Evolutionary conservation across 2,113 vertebrate genomes (phyloP), one percentile per base, ranked within the genome.

Genomic region (Naja naja): DNA sequence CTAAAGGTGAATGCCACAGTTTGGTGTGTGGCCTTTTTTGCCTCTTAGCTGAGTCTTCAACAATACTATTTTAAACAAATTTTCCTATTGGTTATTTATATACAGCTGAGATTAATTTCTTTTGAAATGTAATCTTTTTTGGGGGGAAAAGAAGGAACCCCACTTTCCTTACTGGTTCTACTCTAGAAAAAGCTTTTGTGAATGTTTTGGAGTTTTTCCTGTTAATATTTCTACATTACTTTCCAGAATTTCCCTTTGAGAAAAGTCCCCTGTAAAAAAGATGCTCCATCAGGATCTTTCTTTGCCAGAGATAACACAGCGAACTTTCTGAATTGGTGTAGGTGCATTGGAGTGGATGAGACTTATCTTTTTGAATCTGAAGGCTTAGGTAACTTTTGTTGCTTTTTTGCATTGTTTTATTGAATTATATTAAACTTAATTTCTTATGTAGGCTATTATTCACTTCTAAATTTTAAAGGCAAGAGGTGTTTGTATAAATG

Each of bases 251-350:
- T 99, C 96, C 98, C 98, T 85, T 97, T 98, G 96, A 98, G 97
- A 97, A 99, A 98, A 97, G 98, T 99, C 18, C 97, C 98, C 0
- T 99, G 98, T 96, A 99, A 99, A 97, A 98, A 97, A 86, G 98
- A 98, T 90, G 99, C 99, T 89, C 98, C 98, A 7, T 98, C 99
- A 0, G 98, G 99, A 39, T 99, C 99, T 14, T 99, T 99, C 97
- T 99, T 99, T 93, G 99, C 99, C 86, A 98, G 99, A 49, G 99
- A 99, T 96, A 99, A 99, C 95, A 99, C 99, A 0, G 99, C 99
- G 0, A 99, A 99, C 97, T 99, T 99, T 97, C 98, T 99, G 93
- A 97, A 98, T 90, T 99, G 99, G 99, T 99, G 99, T 92, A 98
- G 98, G 30, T 95, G 96, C 49, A 93, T 99, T 88, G 99, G 99